Evolutionary conservation across 2,888 invertebrate genomes (phyloP).

Genomic region (Diaprepes abbreviatus): DNA sequence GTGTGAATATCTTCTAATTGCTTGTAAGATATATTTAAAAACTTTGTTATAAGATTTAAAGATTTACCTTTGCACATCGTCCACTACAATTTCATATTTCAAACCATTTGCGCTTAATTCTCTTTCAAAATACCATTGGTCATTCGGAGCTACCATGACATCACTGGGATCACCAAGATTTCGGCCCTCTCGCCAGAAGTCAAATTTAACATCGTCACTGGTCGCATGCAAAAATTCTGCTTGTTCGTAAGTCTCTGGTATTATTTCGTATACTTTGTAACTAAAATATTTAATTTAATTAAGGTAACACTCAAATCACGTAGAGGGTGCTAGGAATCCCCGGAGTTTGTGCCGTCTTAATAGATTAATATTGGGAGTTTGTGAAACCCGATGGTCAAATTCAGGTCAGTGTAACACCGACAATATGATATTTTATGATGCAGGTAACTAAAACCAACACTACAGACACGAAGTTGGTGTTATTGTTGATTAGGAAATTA

Average conservation of each 20-base stretch:
- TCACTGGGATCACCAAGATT: slow-evolving; percentile 28
- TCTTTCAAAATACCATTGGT: slow-evolving; percentile 42
- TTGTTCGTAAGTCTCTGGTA: slow-evolving; percentile 38
- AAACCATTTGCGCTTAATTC: slow-evolving; percentile 29
- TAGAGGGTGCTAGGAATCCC: not conserved
- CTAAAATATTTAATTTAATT: slow-evolving; percentile 27
- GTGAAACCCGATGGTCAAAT: too few relatives aligned
- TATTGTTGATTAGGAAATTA: too few relatives aligned
- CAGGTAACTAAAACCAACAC: not conserved
- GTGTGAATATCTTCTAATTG: too few relatives aligned
- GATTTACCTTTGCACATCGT: slow-evolving; percentile 41
- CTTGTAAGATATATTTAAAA: too few relatives aligned
- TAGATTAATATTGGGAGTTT: not conserved
- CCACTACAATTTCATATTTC: slow-evolving; percentile 34
- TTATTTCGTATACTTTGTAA: slow-evolving; percentile 48
- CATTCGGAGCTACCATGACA: slow-evolving; percentile 48
- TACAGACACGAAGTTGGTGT: too few relatives aligned
- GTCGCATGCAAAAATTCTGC: slow-evolving; percentile 52
- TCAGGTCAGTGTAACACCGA: too few relatives aligned
- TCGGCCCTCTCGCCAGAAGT: slow-evolving; percentile 44
- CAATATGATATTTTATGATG: too few relatives aligned
- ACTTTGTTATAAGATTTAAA: too few relatives aligned
- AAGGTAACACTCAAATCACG: not conserved
- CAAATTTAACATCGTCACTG: slow-evolving; percentile 51
- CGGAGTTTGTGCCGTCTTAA: not conserved